Evolutionary conservation across 1,140 invertebrate genomes (phyloP), one percentile per base, ranked within the genome.

Genomic region (Ostrea edulis): DNA sequence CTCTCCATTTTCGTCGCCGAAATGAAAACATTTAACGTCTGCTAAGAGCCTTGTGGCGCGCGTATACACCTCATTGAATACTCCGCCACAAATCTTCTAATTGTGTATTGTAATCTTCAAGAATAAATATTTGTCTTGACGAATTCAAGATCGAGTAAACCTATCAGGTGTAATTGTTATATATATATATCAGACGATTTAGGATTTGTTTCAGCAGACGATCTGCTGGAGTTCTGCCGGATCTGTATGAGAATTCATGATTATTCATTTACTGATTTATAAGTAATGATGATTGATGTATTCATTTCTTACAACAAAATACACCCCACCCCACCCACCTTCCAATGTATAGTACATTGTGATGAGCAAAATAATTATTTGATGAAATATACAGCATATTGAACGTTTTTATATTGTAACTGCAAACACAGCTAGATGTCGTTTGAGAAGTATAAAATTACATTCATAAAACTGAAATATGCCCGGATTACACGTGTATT

Each of bases 71-170:
- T 77, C 68, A 17, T 4, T 35, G 68, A 77, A 35, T 77, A 11
- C 12, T 25, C 25, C 25, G 29, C 68, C 68, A 77, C 68, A 35
- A 77, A 77, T 77, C 25, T 29, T 25, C 5, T 77, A 77, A 77
- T 35, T 77, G 68, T 77, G 68, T 77, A 77, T 77, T 77, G 68
- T 77, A 77, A 29, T 29, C 68, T 9, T 77, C 25, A 9, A 35
- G 14, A 11, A 77, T 77, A 77, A 77, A 77, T 77, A 77, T 77
- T 77, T 77, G 68, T 77, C 29, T 77, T 77, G 68, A 77, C 68
- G 68, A 77, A 29, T 77, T 77, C 22, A 77, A 77, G 68, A 77
- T 77, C 68, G 29, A 29, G 68, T 77, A 25, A 35, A 71, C 25
- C 11, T 77, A 35, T 77, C 68, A 29, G 65, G 4, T 55, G 54